Evolutionary conservation across 2,797 vertebrate species (phyloP).

Genomic region (Lophius americanus): DNA sequence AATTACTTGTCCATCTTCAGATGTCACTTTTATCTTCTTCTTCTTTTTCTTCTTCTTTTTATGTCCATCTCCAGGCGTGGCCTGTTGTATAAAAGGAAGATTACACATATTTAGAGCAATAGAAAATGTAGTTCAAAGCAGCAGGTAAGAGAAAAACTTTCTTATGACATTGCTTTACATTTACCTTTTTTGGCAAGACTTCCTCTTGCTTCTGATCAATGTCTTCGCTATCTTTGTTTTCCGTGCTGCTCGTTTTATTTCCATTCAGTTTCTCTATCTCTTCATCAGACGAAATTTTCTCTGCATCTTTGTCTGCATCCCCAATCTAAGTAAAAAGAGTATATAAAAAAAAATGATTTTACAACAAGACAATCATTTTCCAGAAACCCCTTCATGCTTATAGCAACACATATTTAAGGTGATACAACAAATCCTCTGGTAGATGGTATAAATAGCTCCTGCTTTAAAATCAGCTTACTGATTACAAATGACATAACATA

Average conservation of each 20-base stretch:
- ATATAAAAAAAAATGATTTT: neutral
- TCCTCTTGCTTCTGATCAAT: constrained; percentile 30
- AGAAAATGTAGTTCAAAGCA: neutral
- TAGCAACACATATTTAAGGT: neutral
- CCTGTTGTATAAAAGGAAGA: constrained; percentile 66
- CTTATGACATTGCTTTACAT: neutral
- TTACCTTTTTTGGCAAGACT: constrained; percentile 56
- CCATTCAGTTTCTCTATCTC: constrained; percentile 61
- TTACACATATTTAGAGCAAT: neutral
- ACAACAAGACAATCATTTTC: neutral
- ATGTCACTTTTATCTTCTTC: constrained; percentile 85
- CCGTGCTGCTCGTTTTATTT: constrained; percentile 16
- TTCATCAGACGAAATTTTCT: constrained; percentile 63
- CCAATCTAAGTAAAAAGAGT: constrained; percentile 76
- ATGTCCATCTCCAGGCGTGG: constrained; percentile 73
- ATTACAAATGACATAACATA: neutral
- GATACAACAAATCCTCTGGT: neutral
- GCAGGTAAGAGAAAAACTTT: neutral
- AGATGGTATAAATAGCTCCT: neutral
- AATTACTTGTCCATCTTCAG: constrained; percentile 81
- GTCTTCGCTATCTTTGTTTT: constrained; percentile 37
- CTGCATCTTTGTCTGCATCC: constrained; percentile 74
- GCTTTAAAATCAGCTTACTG: neutral
- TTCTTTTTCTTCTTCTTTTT: constrained; percentile 93
- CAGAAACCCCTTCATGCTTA: neutral